Evolutionary conservation across 2,888 invertebrate genomes (phyloP).

Genomic region (Pedicia rivosa): DNA sequence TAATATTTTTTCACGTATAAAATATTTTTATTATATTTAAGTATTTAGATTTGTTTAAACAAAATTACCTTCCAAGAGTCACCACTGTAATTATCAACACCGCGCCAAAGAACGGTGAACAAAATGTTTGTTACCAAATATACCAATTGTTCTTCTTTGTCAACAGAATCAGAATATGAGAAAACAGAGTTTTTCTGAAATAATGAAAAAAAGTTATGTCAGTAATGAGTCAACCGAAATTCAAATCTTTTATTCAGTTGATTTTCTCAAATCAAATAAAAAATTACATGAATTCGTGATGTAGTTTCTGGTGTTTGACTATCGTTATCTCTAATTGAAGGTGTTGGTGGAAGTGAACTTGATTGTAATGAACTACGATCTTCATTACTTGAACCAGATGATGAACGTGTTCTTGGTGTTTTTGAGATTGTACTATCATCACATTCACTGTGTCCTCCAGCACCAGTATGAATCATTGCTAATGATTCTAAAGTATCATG

Average conservation of each 20-base stretch:
- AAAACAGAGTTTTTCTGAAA: background rate
- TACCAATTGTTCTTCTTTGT: slow-evolving; percentile 38
- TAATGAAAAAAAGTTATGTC: too few relatives aligned
- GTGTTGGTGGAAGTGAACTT: slow-evolving; percentile 11
- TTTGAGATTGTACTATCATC: slow-evolving; percentile 6
- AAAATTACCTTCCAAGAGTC: slow-evolving; percentile 36
- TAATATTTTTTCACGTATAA: background rate
- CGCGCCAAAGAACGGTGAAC: slow-evolving; percentile 42
- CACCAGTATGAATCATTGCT: too few relatives aligned
- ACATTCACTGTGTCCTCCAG: slow-evolving; percentile 18
- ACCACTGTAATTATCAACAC: slow-evolving; percentile 36
- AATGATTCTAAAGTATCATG: slow-evolving; percentile 30
- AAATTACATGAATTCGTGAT: too few relatives aligned
- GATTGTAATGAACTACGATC: slow-evolving; percentile 11
- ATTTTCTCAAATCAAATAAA: too few relatives aligned
- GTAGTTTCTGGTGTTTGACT: slow-evolving; percentile 2
- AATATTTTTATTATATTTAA: too few relatives aligned
- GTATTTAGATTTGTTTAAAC: background rate
- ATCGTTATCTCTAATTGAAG: slow-evolving; percentile 14
- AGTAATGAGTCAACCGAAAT: too few relatives aligned
- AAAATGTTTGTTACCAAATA: slow-evolving; percentile 39
- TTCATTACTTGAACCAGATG: slow-evolving; percentile 18
- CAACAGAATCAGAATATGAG: slow-evolving; percentile 15
- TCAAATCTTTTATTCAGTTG: slow-evolving; percentile 14
- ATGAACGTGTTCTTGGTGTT: slow-evolving; percentile 17